A percentile compares a stretch with the other conserved stretches of the same genome.
Conservation (phyloP, 92 coral and sea anemone genomes). For the Palythoa grandiflora region DNA sequence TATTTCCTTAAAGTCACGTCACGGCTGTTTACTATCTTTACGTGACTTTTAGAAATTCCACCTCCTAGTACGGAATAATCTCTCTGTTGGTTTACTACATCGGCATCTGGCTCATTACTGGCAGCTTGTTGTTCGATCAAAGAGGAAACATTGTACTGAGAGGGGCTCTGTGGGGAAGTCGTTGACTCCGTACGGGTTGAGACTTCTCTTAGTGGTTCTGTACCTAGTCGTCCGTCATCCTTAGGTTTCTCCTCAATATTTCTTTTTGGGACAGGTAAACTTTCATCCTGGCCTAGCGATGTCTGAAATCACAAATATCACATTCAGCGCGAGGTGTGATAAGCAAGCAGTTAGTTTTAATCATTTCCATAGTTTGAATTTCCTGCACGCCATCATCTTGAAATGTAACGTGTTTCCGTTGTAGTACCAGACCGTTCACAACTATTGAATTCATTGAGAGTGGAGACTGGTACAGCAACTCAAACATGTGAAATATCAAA, state of each 20-base stretch:
- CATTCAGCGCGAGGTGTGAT: no score
- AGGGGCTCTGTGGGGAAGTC: background rate
- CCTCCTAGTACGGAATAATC: background rate
- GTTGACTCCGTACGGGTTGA: background rate
- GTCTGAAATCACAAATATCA: no score
- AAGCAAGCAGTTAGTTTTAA: no score
- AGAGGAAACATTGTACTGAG: background rate
- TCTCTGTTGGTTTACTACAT: slow-evolving; percentile 4
- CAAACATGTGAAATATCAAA: no score
- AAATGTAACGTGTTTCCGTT: no score
- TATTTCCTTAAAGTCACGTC: slow-evolving; percentile 58
- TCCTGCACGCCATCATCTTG: no score
- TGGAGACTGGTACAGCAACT: no score
- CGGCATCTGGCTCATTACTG: background rate
- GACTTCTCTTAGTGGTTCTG: background rate
- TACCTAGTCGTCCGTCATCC: background rate
- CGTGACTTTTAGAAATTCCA: slow-evolving; percentile 47
- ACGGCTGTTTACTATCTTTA: slow-evolving; percentile 51
- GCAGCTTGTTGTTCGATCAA: background rate
- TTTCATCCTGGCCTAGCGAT: no score
- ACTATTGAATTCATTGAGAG: no score
- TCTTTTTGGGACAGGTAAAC: no score
- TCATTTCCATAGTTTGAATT: no score
- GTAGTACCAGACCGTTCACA: no score
- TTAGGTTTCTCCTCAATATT: background rate